These are phyloP conservation scores for Clitarchus hookeri DNA, from an alignment of 2,888 invertebrate genomes.

Conservation along the genomic window DNA sequence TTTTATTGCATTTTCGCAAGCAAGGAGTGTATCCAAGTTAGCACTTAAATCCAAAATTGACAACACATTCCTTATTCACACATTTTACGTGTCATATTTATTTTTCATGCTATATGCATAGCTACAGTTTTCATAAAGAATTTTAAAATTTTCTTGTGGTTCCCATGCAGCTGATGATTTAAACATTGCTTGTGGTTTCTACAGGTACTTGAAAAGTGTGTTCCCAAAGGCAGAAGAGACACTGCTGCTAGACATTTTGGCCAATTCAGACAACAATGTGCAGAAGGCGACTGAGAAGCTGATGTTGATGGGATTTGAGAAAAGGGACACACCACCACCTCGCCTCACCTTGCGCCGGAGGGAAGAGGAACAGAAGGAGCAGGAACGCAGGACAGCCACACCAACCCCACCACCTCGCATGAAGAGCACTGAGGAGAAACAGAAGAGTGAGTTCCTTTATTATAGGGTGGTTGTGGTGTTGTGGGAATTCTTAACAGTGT, in stretches of 20 bases:
- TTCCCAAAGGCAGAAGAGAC: constrained; percentile 91
- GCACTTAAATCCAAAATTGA: no score
- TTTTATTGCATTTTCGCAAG: no score
- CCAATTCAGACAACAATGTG: constrained; percentile 88
- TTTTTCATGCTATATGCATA: no score
- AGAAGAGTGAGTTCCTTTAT: constrained; percentile 60
- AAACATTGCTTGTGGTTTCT: background rate
- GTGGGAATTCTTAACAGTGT: no score
- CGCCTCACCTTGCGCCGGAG: constrained; percentile 58
- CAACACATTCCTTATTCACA: no score
- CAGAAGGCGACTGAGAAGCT: constrained; percentile 84
- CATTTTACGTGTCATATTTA: no score
- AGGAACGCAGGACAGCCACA: constrained; percentile 48
- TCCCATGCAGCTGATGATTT: background rate
- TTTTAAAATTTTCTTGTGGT: background rate
- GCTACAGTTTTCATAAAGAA: no score
- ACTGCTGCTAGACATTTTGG: constrained; percentile 78
- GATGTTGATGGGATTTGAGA: constrained; percentile 79
- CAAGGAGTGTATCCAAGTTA: no score
- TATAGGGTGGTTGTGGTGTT: no score
- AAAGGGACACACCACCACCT: constrained; percentile 68
- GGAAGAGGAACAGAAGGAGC: constrained; percentile 52
- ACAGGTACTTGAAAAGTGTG: constrained; percentile 87
- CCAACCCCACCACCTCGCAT: constrained; percentile 65
- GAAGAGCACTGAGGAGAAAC: constrained; percentile 72